These are phyloP conservation scores for Collichthys lucidus DNA, from an alignment of 2,113 vertebrate genomes.

Conservation along the genomic window DNA sequence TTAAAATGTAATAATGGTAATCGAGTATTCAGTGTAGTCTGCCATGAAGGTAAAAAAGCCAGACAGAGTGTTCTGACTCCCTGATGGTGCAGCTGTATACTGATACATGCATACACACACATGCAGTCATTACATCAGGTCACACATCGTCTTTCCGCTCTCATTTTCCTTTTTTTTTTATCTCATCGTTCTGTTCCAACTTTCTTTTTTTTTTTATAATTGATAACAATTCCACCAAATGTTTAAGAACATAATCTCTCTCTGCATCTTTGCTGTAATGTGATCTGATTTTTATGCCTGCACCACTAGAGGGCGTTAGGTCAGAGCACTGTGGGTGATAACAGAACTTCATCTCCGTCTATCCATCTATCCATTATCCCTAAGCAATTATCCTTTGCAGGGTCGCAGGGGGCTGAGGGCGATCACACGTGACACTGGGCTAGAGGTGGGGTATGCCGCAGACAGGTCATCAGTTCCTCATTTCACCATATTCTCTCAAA, in stretches of 20 bases:
- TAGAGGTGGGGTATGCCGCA: too few relatives aligned
- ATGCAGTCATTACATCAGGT: not conserved
- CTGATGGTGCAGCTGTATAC: conserved; percentile 4
- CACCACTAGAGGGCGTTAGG: conserved; percentile 69
- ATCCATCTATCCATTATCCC: too few relatives aligned
- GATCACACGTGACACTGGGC: too few relatives aligned
- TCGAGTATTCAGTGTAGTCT: not conserved
- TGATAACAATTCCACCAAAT: not conserved
- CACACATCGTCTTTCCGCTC: not conserved
- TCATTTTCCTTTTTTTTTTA: not conserved
- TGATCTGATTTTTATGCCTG: not conserved
- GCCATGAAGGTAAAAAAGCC: not conserved
- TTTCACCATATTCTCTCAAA: conserved; percentile 13
- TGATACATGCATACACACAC: not conserved
- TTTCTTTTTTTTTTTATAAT: too few relatives aligned
- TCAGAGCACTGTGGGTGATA: conserved; percentile 10
- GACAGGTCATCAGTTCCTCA: too few relatives aligned
- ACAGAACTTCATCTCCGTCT: not conserved
- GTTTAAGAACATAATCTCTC: not conserved
- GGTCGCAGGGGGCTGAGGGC: too few relatives aligned
- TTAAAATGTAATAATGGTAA: not conserved
- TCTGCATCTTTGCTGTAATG: not conserved
- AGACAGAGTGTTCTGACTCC: conserved; percentile 15
- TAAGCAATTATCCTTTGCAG: too few relatives aligned
- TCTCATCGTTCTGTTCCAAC: not conserved